Base-by-base conservation (phyloP, 2,797 vertebrate species). In the Odontamblyopus rebecca region DNA sequence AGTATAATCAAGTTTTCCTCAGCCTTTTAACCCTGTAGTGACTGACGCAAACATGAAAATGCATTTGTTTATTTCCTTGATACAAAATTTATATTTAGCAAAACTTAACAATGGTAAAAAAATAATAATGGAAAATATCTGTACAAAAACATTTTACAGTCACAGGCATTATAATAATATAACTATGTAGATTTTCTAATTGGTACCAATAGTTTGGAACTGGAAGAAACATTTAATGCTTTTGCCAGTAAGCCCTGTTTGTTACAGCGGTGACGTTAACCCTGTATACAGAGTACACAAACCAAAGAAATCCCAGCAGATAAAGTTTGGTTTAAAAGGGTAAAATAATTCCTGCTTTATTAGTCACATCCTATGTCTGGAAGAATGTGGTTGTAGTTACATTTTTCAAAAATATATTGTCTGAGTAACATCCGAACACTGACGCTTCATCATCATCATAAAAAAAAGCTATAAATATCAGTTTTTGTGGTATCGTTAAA, bases 271-370 rank as follows among this genome's bases (percentile, higher is more conserved):
- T 7, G 6, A 38, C 9, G 18, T 62, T 38, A 48, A 13, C 9
- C 38, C 9, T 44, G 38, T 48, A 41, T 23, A 71, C 67, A 63
- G 61, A 77, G 70, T 29, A 59, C 72, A 73, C 78, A 71, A 86
- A 91, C 89, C 91, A 90, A 90, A 92, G 90, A 84, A 66, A 62
- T 59, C 7, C 1, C 32, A 67, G 71, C 71, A 12, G 68, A 73
- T 69, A 29, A 63, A 50, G 35, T 78, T 77, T 32, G 48, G 41
- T 60, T 69, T 30, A 51, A 62, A n/a, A 68, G 62, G 59, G 63
- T 61, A 59, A 56, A 56, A 11, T 26, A 56, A 12, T 26, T 4
- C 0, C 12, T 75, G 32, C 7, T 50, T 51, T 50, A 66, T 48
- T 66, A 44, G 16, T 66, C 15, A 65, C 18, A 64, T 62, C n/a